Percentiles rank a stretch among this genome's conserved stretches.
phyloP scores from a whole-genome alignment of 2,797 vertebrate genomes.

The Chlorospingus semifuscus region DNA sequence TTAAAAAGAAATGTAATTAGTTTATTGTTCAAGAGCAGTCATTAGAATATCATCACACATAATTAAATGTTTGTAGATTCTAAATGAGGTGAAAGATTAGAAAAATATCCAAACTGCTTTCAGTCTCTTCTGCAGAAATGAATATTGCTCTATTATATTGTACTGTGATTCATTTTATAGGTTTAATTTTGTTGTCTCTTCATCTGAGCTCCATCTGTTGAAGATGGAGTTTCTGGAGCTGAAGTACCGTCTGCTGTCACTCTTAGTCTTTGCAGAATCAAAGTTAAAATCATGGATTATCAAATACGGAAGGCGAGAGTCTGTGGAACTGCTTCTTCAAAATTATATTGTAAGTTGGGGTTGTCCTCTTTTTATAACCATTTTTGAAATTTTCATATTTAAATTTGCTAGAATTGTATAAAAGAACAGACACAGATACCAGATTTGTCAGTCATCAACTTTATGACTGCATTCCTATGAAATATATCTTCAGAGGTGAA shows the following conservation, averaged over 20 bases:
- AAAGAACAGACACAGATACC: background rate
- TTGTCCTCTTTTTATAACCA: background rate
- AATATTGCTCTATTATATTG: slow-evolving; percentile 44
- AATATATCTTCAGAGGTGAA: background rate
- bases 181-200: slow-evolving; percentile 93
- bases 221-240: slow-evolving; percentile 98
- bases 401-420: background rate
- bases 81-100: background rate
- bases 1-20: background rate
- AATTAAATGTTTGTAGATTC: background rate
- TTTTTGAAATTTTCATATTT: background rate
- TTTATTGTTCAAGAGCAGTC: background rate
- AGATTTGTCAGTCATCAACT: background rate
- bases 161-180: slow-evolving; percentile 75
- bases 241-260: slow-evolving; percentile 94
- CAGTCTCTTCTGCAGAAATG: slow-evolving; percentile 24
- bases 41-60: background rate
- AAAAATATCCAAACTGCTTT: background rate
- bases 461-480: background rate
- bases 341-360: slow-evolving; percentile 88
- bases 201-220: slow-evolving; percentile 93
- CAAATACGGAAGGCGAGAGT: slow-evolving; percentile 95
- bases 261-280: slow-evolving; percentile 92
- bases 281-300: slow-evolving; percentile 99
- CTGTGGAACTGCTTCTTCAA: slow-evolving; percentile 91